Evolutionary conservation across 1,140 invertebrate species (phyloP).

Genomic region (Vollenhovia emeryi): DNA sequence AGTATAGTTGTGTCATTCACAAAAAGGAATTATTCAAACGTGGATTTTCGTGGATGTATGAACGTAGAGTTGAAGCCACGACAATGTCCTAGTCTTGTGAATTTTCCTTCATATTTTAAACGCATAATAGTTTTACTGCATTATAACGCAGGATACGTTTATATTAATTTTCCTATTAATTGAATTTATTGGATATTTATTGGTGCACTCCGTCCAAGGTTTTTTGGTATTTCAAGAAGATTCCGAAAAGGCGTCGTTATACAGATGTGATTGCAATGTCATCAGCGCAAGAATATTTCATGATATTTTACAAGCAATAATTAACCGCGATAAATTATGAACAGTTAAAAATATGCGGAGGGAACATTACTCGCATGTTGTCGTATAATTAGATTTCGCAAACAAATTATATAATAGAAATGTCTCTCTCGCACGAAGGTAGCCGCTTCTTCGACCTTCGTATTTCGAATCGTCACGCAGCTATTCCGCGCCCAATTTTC

Average conservation of each 20-base stretch:
- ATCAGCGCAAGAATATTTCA: not conserved
- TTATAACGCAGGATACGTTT: not conserved
- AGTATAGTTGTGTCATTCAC: not conserved
- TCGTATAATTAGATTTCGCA: not conserved
- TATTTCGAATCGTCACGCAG: slow-evolving; percentile 28
- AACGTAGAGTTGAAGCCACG: not conserved
- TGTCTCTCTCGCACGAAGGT: slow-evolving; percentile 9
- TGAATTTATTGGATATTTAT: not conserved
- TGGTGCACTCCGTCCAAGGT: not conserved
- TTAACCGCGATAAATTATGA: not conserved
- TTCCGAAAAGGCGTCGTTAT: not conserved
- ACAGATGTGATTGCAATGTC: not conserved
- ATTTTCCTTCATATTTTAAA: slow-evolving; percentile 12
- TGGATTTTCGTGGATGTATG: not conserved
- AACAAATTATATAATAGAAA: not conserved
- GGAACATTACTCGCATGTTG: not conserved
- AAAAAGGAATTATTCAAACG: not conserved
- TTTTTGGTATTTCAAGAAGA: not conserved
- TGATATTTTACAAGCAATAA: not conserved
- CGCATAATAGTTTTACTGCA: not conserved
- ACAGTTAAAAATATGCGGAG: not conserved
- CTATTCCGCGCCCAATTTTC: slow-evolving; percentile 57
- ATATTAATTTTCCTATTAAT: not conserved
- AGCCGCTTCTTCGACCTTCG: not conserved
- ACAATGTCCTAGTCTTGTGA: not conserved